These are phyloP conservation scores for Phengaris arion DNA, from an alignment of 2,888 invertebrate genomes.

Conservation along the genomic window DNA sequence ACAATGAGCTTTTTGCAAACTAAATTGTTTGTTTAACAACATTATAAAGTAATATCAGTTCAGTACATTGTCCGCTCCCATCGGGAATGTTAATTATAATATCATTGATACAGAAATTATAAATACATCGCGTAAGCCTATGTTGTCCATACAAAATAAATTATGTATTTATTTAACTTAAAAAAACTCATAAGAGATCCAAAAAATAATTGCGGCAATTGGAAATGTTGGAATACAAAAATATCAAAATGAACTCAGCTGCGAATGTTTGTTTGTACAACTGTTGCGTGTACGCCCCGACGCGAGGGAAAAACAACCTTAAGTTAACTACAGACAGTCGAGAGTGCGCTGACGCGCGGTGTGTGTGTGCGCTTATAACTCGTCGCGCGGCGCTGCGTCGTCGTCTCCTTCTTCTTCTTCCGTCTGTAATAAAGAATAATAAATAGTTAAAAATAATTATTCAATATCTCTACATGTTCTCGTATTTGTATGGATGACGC, in stretches of 20 bases:
- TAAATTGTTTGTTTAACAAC: background rate
- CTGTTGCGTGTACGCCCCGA: constrained; percentile 24
- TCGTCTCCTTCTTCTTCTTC: constrained; percentile 85
- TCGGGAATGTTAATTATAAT: constrained; percentile 56
- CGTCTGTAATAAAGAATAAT: constrained; percentile 51
- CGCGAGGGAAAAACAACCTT: constrained; percentile 46
- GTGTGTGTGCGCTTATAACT: constrained; percentile 81
- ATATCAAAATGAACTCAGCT: constrained; percentile 30
- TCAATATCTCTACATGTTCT: background rate
- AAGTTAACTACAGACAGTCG: constrained; percentile 33
- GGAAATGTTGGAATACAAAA: constrained; percentile 29
- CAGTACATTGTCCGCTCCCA: constrained; percentile 51
- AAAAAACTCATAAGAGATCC: constrained; percentile 42
- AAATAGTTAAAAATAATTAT: background rate
- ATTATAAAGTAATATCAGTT: constrained; percentile 39
- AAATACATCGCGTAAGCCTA: constrained; percentile 61
- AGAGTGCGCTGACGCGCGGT: constrained; percentile 25
- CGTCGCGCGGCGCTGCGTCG: constrained; percentile 86
- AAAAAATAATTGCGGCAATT: constrained; percentile 17
- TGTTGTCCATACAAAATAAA: constrained; percentile 63
- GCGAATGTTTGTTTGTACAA: constrained; percentile 30
- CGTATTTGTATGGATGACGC: too few species aligned
- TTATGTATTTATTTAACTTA: constrained; percentile 56
- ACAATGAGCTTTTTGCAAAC: too few species aligned
- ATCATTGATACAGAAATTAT: constrained; percentile 77